Evolutionary conservation across 2,113 vertebrate genomes (phyloP).

Genomic region (Mionectes macconnelli): DNA sequence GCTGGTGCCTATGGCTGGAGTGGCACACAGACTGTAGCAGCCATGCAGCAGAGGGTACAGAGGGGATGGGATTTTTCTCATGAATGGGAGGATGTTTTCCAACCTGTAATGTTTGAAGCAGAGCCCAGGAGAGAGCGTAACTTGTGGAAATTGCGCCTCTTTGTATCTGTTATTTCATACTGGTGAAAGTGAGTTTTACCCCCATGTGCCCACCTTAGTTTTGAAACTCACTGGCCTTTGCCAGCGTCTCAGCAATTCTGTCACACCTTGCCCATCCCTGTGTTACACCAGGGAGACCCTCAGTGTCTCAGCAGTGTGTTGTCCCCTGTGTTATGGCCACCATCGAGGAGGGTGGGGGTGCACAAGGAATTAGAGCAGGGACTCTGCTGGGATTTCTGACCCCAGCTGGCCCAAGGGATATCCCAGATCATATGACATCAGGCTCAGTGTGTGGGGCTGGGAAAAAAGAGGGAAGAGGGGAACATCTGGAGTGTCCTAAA

Average conservation of each 20-base stretch:
- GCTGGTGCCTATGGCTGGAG: background rate
- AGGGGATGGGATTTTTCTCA: background rate
- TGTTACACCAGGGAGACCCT: accelerated
- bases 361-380: background rate
- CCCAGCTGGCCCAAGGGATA: background rate
- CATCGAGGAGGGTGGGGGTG: background rate
- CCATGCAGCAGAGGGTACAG: background rate
- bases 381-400: background rate
- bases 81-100: background rate
- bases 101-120: background rate
- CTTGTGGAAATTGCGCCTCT: background rate
- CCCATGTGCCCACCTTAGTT: accelerated
- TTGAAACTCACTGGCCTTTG: background rate
- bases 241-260: background rate
- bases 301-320: accelerated
- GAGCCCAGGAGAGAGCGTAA: background rate
- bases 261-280: background rate
- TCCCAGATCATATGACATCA: background rate
- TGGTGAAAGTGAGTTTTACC: background rate
- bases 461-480: background rate
- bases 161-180: background rate
- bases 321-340: background rate
- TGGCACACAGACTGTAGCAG: background rate
- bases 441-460: background rate
- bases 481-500: background rate